These are phyloP conservation scores for Oscheius sp. DNA, from an alignment of 1,140 invertebrate species.

Conservation along the genomic window DNA sequence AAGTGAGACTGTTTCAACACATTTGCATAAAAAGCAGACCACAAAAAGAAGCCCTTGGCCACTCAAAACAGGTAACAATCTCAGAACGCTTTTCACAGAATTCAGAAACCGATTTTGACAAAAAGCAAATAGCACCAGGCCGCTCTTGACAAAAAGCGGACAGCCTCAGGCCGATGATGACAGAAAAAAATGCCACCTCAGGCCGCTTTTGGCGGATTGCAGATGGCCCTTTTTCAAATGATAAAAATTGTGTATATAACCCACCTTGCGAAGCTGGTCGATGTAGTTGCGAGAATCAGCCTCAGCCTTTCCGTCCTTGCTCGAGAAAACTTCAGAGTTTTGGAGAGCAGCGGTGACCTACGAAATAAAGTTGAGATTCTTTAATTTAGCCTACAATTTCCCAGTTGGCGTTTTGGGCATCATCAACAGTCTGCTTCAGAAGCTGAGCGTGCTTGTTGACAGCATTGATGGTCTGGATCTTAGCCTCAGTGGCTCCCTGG, in stretches of 20 bases:
- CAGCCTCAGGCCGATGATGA: too few species aligned
- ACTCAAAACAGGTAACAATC: too few species aligned
- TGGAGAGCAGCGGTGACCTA: constrained; percentile 34
- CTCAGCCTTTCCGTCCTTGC: constrained; percentile 41
- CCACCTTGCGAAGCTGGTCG: constrained; percentile 45
- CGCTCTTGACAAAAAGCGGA: too few species aligned
- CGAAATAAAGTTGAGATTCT: not conserved
- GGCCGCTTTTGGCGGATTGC: too few species aligned
- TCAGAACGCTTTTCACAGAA: too few species aligned
- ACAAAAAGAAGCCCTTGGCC: too few species aligned
- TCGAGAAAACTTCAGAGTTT: constrained; percentile 38
- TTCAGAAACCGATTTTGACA: too few species aligned
- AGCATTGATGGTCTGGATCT: constrained; percentile 50
- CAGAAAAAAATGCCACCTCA: too few species aligned
- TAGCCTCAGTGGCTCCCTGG: constrained; percentile 46
- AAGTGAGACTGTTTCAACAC: not conserved
- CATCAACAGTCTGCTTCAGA: constrained; percentile 52
- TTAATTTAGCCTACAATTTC: constrained; percentile 30
- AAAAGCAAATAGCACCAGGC: too few species aligned
- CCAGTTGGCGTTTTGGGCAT: constrained; percentile 46
- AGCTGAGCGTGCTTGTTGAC: constrained; percentile 45
- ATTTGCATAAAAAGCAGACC: not conserved
- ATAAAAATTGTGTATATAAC: too few species aligned
- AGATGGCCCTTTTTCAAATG: too few species aligned
- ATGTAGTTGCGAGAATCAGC: constrained; percentile 45